Percentiles rank a stretch among this genome's conserved stretches.
These are phyloP conservation scores for Alloscopus bannaensis DNA, from an alignment of 2,888 invertebrate species.

Conservation along the genomic window DNA sequence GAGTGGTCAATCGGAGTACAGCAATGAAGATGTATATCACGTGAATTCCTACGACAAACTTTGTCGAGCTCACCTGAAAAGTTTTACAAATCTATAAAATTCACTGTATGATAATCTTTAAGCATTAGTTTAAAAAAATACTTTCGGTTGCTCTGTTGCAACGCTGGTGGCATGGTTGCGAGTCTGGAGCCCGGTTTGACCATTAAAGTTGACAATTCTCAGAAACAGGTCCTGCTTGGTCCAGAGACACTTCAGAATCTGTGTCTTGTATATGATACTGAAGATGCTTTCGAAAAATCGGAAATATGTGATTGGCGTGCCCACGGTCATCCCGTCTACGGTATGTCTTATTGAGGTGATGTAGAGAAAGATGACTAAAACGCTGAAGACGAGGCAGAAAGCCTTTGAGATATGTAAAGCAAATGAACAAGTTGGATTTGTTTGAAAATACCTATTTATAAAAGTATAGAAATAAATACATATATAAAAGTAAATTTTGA, in stretches of 20 bases:
- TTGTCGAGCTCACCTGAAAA: constrained; percentile 22
- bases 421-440: neutral
- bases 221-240: neutral
- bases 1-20: constrained; percentile 14
- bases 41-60: constrained; percentile 7
- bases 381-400: constrained; percentile 19
- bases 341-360: neutral
- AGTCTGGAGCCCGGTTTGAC: neutral
- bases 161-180: neutral
- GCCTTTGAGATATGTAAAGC: constrained; percentile 11
- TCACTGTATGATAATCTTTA: neutral
- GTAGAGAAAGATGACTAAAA: constrained; percentile 12
- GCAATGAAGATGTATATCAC: neutral
- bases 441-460: neutral
- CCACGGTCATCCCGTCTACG: constrained; percentile 2
- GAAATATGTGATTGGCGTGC: constrained; percentile 37
- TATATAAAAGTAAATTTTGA: neutral
- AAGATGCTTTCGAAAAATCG: constrained; percentile 38
- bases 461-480: neutral
- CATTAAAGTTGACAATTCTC: constrained; percentile 47
- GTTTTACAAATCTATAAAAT: constrained; percentile 5
- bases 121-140: neutral
- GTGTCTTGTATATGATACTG: constrained; percentile 11
- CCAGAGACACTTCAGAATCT: constrained; percentile 23
- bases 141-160: neutral